Evolutionary conservation across 2,797 vertebrate species (phyloP), one percentile per base, ranked within the genome.

Genomic region (Leptodactylus fallax): DNA sequence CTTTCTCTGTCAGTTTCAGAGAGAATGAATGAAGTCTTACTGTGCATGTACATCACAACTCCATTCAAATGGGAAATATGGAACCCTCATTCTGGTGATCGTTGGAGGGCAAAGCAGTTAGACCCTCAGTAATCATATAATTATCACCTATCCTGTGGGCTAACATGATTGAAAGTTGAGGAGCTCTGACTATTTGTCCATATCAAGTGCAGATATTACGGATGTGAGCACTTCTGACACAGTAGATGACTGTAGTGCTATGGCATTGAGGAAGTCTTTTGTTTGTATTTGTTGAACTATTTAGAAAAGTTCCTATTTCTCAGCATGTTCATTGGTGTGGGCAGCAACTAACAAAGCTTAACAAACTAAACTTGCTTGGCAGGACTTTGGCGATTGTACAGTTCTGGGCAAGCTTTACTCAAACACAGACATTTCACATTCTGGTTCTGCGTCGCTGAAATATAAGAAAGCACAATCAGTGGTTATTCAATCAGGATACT

Each of bases 391-490:
- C 55, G 85, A 63, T 58, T 77, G 45, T 84, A 84, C 63, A 82
- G 36, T 78, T 61, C 25, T 14, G 55, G 72, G 47, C 81, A 87
- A 63, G 55, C 53, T 79, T 69, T 16, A 23, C 55, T 88, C 53
- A 81, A 55, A 61, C 85, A 79, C 36, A 85, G 55, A 85, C 49
- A 53, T 88, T 71, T 72, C 45, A 72, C 51, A 85, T 61, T 79
- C 61, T 72, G 65, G 82, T 79, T 88, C 65, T 63, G 76, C 82
- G 69, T 55, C 76, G 53, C 61, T 88, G 82, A 72, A 71, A 88
- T 77, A 88, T 71, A 80, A 88, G 63, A 79, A 85, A 88, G 82
- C 49, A 84, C 49, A 88, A 87, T 88, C 81, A 88, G 53, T 27
- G 74, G 87, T 88, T 84, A 84, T 84, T 84, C 76, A 69, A 49